Percentiles rank a stretch among this genome's conserved stretches.
phyloP scores from a whole-genome alignment of 2,888 invertebrate species.

The Lasioglossum morio region DNA sequence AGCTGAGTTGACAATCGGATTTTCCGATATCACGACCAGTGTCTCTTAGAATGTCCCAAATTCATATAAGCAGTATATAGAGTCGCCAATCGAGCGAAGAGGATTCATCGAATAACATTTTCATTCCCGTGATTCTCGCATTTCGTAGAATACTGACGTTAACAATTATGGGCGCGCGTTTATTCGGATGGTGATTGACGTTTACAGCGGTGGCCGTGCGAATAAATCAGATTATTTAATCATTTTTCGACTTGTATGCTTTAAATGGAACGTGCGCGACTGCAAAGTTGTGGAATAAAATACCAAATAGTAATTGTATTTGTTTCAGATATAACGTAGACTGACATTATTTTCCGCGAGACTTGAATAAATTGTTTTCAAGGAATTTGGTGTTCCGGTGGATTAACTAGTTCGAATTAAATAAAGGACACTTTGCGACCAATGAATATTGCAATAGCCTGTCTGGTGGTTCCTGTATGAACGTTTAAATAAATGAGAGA shows the following conservation, averaged over 20 bases:
- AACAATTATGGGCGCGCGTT: no score
- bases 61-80: no score
- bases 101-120: no score
- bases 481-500: background rate
- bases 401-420: no score
- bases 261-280: background rate
- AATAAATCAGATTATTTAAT: background rate
- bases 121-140: no score
- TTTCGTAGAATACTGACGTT: no score
- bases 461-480: background rate
- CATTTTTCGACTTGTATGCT: background rate
- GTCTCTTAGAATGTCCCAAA: no score
- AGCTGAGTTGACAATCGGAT: background rate
- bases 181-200: background rate
- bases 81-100: no score
- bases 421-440: no score
- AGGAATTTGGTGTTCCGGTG: background rate
- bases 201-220: no score
- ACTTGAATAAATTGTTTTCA: background rate
- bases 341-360: background rate
- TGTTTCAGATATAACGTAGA: background rate
- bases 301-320: background rate
- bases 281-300: background rate
- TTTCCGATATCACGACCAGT: background rate
- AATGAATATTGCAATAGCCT: background rate